Base-by-base conservation (phyloP, 2,113 vertebrate genomes). In the Crocuta crocuta region DNA sequence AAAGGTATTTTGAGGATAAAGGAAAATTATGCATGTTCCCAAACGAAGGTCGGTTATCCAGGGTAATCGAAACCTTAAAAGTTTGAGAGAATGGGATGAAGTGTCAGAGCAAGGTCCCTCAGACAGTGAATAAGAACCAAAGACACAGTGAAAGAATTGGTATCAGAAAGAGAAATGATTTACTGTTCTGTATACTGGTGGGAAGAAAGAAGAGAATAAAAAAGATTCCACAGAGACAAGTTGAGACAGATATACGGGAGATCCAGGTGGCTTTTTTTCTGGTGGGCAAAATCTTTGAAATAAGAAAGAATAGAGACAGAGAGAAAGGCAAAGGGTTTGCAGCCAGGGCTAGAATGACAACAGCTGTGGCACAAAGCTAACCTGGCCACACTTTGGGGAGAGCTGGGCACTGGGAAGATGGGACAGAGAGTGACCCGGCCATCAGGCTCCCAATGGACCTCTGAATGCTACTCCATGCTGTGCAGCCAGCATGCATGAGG, bases 61-160 rank as follows among this genome's bases (percentile, higher is more conserved):
- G 71, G 58, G 58, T 87, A 93, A 91, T 10, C 91, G 89, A 94
- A 91, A 89, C 66, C 50, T 35, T 61, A 87, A 97, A 53, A 94
- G 83, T 68, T 71, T 79, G 74, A 96, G 53, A 97, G 61, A 94
- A 80, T 39, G 43, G 35, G 31, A 96, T 83, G 80, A 70, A 50
- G 2, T 13, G 50, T 80, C 39, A 53, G 33, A 66, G 33, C 68
- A 71, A 65, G 12, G 50, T 84, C 48, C 74, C 76, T 91, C 31
- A 58, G 58, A 76, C 19, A 81, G 39, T 10, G 33, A 89, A 89
- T 21, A 91, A 76, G 31, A 58, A 74, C 10, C 45, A 79, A 8
- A 68, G 48, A 50, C 43, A 50, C 7, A 35, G 45, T 63, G 7
- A 19, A 83, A 78, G 71, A 87, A 39, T 73, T 82, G 0, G 1